Percentiles rank a stretch among this genome's conserved stretches.
phyloP scores from a whole-genome alignment of 2,113 vertebrate genomes.

The Cynoglossus semilaevis region DNA sequence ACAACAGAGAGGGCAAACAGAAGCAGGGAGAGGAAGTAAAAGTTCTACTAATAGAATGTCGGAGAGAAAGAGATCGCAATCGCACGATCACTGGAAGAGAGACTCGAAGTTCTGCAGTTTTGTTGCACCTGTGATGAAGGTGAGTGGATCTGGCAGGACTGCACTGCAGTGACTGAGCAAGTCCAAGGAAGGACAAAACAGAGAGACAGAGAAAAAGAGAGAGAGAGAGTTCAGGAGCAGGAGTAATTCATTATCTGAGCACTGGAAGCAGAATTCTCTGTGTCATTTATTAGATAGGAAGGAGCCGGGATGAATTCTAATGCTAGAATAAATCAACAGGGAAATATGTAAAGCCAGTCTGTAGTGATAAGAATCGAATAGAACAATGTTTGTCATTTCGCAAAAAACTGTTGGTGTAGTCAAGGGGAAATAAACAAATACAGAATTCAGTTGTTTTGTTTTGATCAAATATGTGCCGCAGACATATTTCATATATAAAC shows the following conservation, averaged over 20 bases:
- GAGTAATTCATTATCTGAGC: neutral
- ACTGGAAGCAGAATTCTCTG: neutral
- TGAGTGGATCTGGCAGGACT: neutral
- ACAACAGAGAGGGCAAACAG: neutral
- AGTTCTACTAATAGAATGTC: neutral
- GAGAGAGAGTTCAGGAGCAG: neutral
- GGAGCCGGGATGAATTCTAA: neutral
- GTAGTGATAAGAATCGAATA: too few species aligned
- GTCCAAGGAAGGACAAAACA: neutral
- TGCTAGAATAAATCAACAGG: neutral
- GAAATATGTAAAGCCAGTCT: neutral
- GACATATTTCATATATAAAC: too few species aligned
- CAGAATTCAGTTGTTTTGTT: too few species aligned
- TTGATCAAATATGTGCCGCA: too few species aligned
- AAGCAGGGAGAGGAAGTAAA: neutral
- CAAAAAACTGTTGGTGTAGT: too few species aligned
- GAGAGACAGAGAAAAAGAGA: neutral
- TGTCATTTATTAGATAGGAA: neutral
- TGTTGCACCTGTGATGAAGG: constrained; percentile 17
- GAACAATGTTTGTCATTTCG: too few species aligned
- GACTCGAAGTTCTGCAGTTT: neutral
- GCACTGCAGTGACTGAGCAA: constrained; percentile 20
- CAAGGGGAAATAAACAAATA: too few species aligned
- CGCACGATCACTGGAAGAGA: neutral
- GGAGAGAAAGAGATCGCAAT: neutral